Base-by-base conservation (phyloP, 1,140 invertebrate genomes). In the Drosophila micromelanica region DNA sequence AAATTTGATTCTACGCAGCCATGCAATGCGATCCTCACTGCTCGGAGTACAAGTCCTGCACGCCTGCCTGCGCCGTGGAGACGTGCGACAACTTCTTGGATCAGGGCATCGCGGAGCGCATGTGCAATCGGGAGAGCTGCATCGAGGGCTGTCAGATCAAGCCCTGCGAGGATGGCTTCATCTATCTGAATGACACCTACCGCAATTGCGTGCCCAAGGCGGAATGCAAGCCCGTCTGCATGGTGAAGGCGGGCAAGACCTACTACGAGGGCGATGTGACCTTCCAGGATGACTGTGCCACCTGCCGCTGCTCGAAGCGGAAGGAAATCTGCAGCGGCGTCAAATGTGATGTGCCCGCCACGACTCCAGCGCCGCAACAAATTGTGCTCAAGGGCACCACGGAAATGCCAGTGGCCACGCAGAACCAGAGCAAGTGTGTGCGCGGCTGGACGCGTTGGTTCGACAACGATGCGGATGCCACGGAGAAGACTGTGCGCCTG, bases 1-100 rank as follows among this genome's bases (percentile, higher is more conserved):
- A 2, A 15, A 6, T 35, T 9, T 37, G 1, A 6, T 37, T 35
- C 7, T 17, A 0, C n/a, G 2, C 91, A 97, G 96, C 97, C 1
- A 96, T 98, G 91, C 97, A 98, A 91, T 98, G 97, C 90, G 96
- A 97, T 90, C 94, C 95, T 73, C 93, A 93, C 15, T 97, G 96
- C 78, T 94, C 95, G 2, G 94, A 93, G 7, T 98, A 98, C 91
- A 96, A 95, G 54, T 94, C 96, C 3, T 98, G 97, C 79, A 94
- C 97, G 5, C 94, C 96, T 0, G 94, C 96, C 1, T 98, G 97
- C 90, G 96, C 97, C 0, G 92, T 94, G 2, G 95, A 96, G 91
- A 98, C 96, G 0, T 98, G 97, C 84, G 96, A 97, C 64, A 97
- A 97, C 84, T 93, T 95, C n/a, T 92, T 95, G 17, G 93, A 94